Conservation (phyloP, 2,888 invertebrate species). For the Fabriciana adippe region DNA sequence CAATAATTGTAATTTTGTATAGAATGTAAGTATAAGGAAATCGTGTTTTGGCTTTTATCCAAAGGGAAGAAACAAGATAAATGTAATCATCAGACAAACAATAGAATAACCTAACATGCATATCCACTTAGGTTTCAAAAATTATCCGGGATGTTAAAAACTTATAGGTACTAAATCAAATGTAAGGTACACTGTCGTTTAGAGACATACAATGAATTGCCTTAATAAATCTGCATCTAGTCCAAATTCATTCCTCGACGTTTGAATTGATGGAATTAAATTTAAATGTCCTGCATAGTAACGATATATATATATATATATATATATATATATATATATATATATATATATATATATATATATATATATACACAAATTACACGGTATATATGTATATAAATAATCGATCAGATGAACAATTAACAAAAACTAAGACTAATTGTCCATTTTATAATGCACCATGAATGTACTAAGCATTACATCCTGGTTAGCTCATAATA, state of each 20-base stretch:
- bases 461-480: constrained; percentile 27
- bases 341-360: no score
- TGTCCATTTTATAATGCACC: constrained; percentile 24
- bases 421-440: constrained; percentile 20
- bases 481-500: constrained; percentile 24
- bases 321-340: no score
- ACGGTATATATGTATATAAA: neutral
- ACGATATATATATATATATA: no score
- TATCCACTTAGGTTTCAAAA: constrained; percentile 6
- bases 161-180: constrained; percentile 2
- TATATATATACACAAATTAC: no score
- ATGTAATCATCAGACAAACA: neutral
- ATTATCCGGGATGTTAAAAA: neutral
- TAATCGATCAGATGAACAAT: constrained; percentile 6
- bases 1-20: neutral
- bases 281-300: neutral
- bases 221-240: constrained; percentile 11
- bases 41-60: constrained; percentile 9
- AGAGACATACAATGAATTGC: constrained; percentile 1
- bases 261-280: neutral
- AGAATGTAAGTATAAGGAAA: constrained; percentile 5
- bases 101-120: constrained; percentile 11
- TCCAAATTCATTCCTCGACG: constrained; percentile 7
- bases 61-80: constrained; percentile 19
- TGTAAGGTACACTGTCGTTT: neutral